Evolutionary conservation across 2,797 vertebrate species (phyloP).

Genomic region (Acipenser transmontanus): DNA sequence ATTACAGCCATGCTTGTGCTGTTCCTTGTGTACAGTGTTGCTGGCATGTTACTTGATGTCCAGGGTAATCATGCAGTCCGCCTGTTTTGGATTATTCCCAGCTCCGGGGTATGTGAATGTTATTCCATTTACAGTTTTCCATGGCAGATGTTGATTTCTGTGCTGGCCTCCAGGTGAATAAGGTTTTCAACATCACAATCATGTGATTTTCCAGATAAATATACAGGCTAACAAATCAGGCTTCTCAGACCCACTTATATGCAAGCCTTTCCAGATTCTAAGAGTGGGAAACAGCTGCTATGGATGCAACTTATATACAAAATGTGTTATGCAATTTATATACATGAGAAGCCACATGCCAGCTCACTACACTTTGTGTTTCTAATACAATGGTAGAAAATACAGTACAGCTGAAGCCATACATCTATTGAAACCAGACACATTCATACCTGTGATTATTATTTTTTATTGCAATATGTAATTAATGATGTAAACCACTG

Average conservation of each 20-base stretch:
- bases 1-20: conserved; percentile 22
- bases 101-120: conserved; percentile 65
- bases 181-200: conserved; percentile 22
- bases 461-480: no score
- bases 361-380: background rate
- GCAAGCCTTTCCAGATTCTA: no score
- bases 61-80: conserved; percentile 64
- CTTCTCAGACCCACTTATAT: no score
- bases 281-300: no score
- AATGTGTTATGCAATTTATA: no score
- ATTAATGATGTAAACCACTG: no score
- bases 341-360: conserved; percentile 5
- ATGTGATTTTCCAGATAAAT: background rate
- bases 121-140: conserved; percentile 66
- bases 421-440: no score
- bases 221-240: no score
- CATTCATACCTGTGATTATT: no score
- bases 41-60: conserved; percentile 67
- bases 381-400: conserved; percentile 23
- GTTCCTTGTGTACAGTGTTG: conserved; percentile 18
- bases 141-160: conserved; percentile 61
- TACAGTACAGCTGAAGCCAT: no score
- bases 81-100: conserved; percentile 65
- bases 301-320: no score
- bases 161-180: conserved; percentile 52